phyloP scores from a whole-genome alignment of 2,888 invertebrate species.

The Thysanoteuthis rhombus region DNA sequence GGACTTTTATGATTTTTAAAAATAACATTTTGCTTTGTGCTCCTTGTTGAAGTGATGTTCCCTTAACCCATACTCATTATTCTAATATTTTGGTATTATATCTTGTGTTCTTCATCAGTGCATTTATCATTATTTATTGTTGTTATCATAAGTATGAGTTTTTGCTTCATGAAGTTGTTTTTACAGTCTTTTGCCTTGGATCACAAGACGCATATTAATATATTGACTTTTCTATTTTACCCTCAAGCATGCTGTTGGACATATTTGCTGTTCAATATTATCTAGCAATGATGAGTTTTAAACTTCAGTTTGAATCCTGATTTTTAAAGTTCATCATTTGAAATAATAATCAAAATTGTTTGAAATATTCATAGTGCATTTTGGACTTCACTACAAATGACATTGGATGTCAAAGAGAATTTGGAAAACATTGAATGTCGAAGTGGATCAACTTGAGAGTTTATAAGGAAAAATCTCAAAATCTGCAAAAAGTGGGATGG shows the following conservation, averaged over 20 bases:
- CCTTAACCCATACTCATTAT: neutral
- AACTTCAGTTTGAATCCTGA: neutral
- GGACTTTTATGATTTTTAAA: neutral
- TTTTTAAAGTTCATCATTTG: neutral
- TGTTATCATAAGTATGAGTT: neutral
- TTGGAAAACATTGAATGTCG: no score
- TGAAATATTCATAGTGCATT: no score
- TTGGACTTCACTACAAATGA: no score
- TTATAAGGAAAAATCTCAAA: no score
- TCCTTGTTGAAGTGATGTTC: neutral
- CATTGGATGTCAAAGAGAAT: no score
- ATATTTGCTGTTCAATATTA: neutral
- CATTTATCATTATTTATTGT: neutral
- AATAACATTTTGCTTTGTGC: neutral
- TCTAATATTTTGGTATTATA: neutral
- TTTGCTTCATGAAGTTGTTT: neutral
- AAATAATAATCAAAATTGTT: no score
- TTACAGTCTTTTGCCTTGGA: neutral
- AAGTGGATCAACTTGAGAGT: no score
- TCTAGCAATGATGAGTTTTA: neutral
- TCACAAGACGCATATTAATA: neutral
- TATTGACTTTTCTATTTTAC: neutral
- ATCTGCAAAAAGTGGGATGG: no score
- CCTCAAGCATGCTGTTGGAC: neutral
- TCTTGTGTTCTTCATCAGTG: neutral